Base-by-base conservation (phyloP, 2,888 invertebrate species). In the Halocaridina rubra region DNA sequence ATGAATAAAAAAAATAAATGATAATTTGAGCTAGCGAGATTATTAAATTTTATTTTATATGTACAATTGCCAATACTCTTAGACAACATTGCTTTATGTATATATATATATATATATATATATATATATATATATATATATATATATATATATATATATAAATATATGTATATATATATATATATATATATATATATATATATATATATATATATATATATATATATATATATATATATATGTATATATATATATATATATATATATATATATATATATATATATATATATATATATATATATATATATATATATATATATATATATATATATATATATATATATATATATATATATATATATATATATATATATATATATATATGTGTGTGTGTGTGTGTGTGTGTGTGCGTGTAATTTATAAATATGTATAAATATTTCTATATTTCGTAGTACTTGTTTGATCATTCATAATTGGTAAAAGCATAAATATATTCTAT, bases 81-180 rank as follows among this genome's bases (percentile, higher is more conserved):
- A 39, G 16, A 39, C 8, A 39, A 39, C 24, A 74, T n/a, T n/a
- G n/a, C n/a, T n/a, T n/a, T n/a, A n/a, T n/a, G n/a, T n/a, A n/a
- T n/a, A n/a, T n/a, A n/a, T 39, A 74, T 74, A 39, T 39, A 46
- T 39, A 46, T 39, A 74, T 39, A 74, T 39, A 74, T 46, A 74
- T 3, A 74, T 3, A 74, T 74, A 74, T 39, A 74, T 74, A 74
- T 74, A 74, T 74, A 74, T 39, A 74, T 39, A 71, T 30, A 30
- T 30, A 71, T 30, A 32, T 30, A 27, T 30, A 71, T 30, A 71
- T 2, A 16, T 30, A 71, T 71, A 4, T 1, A 2, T 30, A 71
- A 13, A 71, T 30, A 30, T 30, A 71, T 71, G 32, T 30, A 27
- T 30, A 71, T 71, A 71, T 30, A 30, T 30, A 32, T 71, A 71